These are phyloP conservation scores for Ecdyonurus torrentis DNA, from an alignment of 2,888 invertebrate species.

Conservation along the genomic window DNA sequence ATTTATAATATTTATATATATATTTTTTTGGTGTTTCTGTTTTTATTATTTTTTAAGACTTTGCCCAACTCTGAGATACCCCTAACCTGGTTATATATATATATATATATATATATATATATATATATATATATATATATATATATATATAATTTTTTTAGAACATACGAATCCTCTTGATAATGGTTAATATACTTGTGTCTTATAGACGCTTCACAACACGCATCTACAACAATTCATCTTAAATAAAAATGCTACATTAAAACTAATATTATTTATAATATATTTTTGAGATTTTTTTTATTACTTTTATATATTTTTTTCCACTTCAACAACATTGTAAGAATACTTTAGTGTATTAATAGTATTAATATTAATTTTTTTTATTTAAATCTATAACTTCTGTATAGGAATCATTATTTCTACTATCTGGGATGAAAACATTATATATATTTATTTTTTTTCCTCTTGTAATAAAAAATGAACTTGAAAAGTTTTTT, in stretches of 20 bases:
- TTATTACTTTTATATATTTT: background rate
- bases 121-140: too few species aligned
- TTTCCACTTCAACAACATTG: background rate
- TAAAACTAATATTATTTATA: background rate
- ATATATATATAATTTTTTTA: too few species aligned
- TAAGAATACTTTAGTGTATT: background rate
- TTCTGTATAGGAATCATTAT: background rate
- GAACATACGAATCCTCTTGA: too few species aligned
- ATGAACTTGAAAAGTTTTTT: background rate
- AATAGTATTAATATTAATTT: too few species aligned
- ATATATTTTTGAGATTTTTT: too few species aligned
- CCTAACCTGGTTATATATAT: too few species aligned
- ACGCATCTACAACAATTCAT: background rate
- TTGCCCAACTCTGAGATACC: too few species aligned
- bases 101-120: too few species aligned
- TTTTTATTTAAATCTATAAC: background rate
- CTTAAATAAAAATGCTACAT: background rate
- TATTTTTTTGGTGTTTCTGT: too few species aligned
- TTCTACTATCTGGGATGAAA: background rate
- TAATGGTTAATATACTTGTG: too few species aligned
- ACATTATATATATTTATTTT: background rate
- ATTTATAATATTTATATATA: too few species aligned
- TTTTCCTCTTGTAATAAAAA: conserved; percentile 3
- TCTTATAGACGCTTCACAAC: background rate
- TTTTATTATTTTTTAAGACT: too few species aligned